Percentiles rank a stretch among this genome's conserved stretches.
Evolutionary conservation across 2,113 vertebrate species (phyloP).

Genomic region (Phalacrocorax carbo): DNA sequence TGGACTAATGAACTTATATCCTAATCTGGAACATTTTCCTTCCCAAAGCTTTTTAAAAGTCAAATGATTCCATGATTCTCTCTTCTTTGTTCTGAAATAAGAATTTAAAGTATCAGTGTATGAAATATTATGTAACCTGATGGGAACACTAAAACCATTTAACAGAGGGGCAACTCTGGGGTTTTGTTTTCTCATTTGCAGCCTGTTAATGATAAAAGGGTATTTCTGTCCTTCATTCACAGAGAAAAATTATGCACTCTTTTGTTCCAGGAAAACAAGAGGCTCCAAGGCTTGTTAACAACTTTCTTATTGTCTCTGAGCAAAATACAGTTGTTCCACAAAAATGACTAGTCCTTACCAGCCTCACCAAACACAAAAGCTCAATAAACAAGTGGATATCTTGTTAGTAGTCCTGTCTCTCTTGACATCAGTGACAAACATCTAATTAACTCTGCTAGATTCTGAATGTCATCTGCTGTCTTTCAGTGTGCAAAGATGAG

Average conservation of each 20-base stretch:
- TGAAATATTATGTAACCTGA: slow-evolving; percentile 32
- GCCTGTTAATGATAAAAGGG: background rate
- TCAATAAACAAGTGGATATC: background rate
- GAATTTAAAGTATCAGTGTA: slow-evolving; percentile 19
- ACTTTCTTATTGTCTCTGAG: background rate
- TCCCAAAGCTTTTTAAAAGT: background rate
- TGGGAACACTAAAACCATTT: background rate
- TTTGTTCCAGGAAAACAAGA: background rate
- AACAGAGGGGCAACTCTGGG: background rate
- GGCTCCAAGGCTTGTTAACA: background rate
- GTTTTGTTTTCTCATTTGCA: background rate
- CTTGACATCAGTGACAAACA: background rate
- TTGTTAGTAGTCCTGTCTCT: background rate
- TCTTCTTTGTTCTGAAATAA: slow-evolving; percentile 31
- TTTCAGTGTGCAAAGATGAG: background rate
- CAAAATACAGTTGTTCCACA: background rate
- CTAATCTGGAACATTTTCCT: slow-evolving; percentile 4
- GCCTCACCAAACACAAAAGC: background rate
- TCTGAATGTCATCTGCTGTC: background rate
- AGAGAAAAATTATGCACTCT: background rate
- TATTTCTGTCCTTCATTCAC: background rate
- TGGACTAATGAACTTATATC: slow-evolving; percentile 27
- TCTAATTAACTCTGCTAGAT: background rate
- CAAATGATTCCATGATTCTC: background rate
- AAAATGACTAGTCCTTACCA: background rate